Conservation (phyloP, 2,113 vertebrate genomes). For the Tetrao urogallus region DNA sequence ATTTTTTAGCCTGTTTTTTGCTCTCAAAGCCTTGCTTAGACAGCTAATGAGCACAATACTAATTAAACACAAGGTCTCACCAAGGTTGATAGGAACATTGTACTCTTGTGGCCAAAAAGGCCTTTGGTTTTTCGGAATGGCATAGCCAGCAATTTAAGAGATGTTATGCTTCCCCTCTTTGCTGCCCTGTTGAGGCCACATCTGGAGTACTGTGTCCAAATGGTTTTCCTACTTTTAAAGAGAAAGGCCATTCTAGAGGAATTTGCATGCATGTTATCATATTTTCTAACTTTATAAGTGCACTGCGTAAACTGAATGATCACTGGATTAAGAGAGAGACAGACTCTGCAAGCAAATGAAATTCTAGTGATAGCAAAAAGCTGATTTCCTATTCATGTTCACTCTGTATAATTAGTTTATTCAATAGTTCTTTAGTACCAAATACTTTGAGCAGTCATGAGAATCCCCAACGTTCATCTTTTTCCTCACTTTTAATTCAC, state of each 20-base stretch:
- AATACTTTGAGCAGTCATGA: background rate
- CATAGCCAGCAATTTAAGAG: too few relatives aligned
- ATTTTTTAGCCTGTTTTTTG: background rate
- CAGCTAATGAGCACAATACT: background rate
- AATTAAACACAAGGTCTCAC: background rate
- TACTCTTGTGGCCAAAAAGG: too few relatives aligned
- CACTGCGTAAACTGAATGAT: background rate
- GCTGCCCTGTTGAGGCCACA: too few relatives aligned
- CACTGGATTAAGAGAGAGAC: background rate
- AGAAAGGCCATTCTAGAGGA: background rate
- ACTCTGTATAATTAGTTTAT: background rate
- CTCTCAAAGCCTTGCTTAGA: background rate
- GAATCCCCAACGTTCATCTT: background rate
- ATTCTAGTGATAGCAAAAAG: background rate
- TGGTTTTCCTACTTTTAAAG: background rate
- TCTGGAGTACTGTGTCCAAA: too few relatives aligned
- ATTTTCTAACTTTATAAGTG: background rate
- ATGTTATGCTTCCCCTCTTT: too few relatives aligned
- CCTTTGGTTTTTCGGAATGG: too few relatives aligned
- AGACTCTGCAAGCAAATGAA: background rate
- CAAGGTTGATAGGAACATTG: background rate
- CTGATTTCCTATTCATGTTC: background rate
- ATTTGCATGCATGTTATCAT: background rate
- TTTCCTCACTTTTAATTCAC: fast-evolving
- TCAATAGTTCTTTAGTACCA: background rate